Conservation (phyloP, 2,113 vertebrate genomes). For the Sinocyclocheilus rhinocerous region DNA sequence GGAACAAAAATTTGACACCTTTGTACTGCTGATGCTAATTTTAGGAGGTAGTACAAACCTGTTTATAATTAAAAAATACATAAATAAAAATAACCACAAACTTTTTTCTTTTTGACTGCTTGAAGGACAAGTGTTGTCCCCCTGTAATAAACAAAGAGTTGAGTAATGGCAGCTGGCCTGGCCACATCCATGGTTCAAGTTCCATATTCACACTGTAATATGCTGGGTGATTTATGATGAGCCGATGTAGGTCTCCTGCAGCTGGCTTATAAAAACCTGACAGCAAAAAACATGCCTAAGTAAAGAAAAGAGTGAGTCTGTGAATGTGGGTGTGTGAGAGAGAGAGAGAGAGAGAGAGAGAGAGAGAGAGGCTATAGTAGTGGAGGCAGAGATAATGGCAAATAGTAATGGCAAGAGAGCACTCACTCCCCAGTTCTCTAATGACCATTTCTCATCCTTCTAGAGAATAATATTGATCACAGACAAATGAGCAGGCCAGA, state of each 20-base stretch:
- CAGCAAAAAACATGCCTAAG: constrained; percentile 42
- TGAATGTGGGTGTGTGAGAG: neutral
- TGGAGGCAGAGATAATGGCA: constrained; percentile 43
- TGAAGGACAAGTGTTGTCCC: constrained; percentile 11
- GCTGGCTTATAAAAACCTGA: constrained; percentile 55
- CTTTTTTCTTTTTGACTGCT: constrained; percentile 1
- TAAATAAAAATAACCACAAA: neutral
- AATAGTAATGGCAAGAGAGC: constrained; percentile 43
- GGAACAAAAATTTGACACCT: too few species aligned
- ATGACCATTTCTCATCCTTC: constrained; percentile 45
- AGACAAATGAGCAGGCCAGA: constrained; percentile 29
- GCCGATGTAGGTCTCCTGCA: constrained; percentile 37
- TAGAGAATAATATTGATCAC: constrained; percentile 48
- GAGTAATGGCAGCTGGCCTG: constrained; percentile 26
- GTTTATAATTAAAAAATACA: neutral
- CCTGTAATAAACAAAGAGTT: constrained; percentile 37
- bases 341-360: constrained; percentile 32
- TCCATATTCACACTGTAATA: constrained; percentile 47
- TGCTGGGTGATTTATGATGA: constrained; percentile 47
- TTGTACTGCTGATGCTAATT: too few species aligned
- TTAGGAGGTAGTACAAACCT: constrained; percentile 17
- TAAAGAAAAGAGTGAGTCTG: constrained; percentile 15
- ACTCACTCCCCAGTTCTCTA: constrained; percentile 32
- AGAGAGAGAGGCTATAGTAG: constrained; percentile 27
- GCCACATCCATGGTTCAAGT: constrained; percentile 43